Conservation (phyloP, 92 coral and sea anemone species). For the Epizoanthus scotinus region DNA sequence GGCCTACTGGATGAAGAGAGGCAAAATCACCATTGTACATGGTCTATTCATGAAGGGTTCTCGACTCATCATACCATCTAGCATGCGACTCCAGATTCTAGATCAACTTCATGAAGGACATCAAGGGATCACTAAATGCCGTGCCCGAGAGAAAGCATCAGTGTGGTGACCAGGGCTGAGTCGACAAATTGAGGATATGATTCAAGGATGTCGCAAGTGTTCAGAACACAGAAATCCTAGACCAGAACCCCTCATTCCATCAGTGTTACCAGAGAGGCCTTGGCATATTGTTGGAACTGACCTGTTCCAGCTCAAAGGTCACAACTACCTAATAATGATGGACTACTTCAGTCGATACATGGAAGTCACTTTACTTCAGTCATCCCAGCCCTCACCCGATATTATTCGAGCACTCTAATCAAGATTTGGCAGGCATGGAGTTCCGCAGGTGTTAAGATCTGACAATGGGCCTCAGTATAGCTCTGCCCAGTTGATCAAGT, state of each 20-base stretch:
- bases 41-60: conserved; percentile 62
- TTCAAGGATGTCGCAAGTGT: conserved; percentile 33
- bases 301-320: conserved; percentile 16
- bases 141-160: conserved; percentile 63
- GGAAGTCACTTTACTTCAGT: conserved; percentile 15
- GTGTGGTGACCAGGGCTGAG: conserved; percentile 89
- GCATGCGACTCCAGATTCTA: conserved; percentile 63
- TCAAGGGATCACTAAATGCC: conserved; percentile 76
- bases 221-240: conserved; percentile 19
- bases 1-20: conserved; percentile 56
- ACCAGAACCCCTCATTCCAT: conserved; percentile 40
- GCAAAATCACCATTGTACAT: conserved; percentile 44
- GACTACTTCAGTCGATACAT: conserved; percentile 38
- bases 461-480: conserved; percentile 38
- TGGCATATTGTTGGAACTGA: conserved; percentile 21
- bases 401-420: conserved; percentile 26
- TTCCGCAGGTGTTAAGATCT: conserved; percentile 26
- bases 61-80: conserved; percentile 59
- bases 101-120: conserved; percentile 75
- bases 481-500: conserved; percentile 17
- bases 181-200: conserved; percentile 37
- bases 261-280: conserved; percentile 24
- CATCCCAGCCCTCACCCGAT: conserved; percentile 19
- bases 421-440: conserved; percentile 27
- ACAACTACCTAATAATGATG: conserved; percentile 29